Evolutionary conservation across 1,140 invertebrate species (phyloP), one percentile per base, ranked within the genome.

Genomic region (Conus ventricosus): DNA sequence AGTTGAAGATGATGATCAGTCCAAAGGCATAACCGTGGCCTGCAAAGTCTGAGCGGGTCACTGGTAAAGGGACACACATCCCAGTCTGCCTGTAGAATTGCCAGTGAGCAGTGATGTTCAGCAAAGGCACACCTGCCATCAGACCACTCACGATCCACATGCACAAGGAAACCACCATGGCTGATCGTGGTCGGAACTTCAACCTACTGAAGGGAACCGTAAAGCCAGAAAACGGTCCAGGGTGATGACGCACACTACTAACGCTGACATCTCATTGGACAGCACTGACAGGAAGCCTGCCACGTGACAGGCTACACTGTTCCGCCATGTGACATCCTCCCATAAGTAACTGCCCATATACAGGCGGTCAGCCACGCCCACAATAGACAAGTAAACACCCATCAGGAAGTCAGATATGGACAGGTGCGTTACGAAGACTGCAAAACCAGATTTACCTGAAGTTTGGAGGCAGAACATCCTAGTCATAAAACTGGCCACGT

Each of bases 161-260:
- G 76, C 11, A 25, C 25, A 51, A 23, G 8, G 23, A 80, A 51
- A 25, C 76, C 76, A 80, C 76, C 8, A 13, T 11, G 11, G 76
- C 76, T 27, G 76, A 80, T 27, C 39, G 0, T 8, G 23, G 76
- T 0, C 53, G 87, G 13, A 91, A 67, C 10, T 78, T 17, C 8
- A 78, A 6, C 6, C 89, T 57, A 13, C 87, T 67, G 67, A 93
- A 92, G 13, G 93, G 87, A 89, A 92, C 17, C 91, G 89, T 10
- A 94, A 88, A 8, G 81, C 87, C 10, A 94, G 54, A 75, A 90
- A 90, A n/a, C 93, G 78, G 54, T 94, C 93, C 13, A 92, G n/a
- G 1, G 93, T 92, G 84, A 93, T 93, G 4, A 93, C 53, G 51
- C 89, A 89, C 20, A 94, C 86, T 85, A 92, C 92, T 39, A 91